Base-by-base conservation (phyloP, 2,113 vertebrate species). In the Hipposideros armiger region DNA sequence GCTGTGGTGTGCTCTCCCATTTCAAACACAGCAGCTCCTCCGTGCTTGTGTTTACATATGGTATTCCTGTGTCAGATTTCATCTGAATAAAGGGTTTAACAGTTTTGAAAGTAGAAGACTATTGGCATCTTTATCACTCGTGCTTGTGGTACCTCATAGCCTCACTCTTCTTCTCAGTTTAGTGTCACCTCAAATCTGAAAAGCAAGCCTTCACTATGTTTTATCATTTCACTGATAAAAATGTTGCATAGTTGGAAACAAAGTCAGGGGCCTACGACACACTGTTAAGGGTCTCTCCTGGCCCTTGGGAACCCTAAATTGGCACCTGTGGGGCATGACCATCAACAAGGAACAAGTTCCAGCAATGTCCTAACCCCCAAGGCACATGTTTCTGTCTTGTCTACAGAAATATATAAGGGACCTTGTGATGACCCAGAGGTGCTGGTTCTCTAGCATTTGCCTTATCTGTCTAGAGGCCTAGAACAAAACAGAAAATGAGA, bases 101-200 rank as follows among this genome's bases (percentile, higher is more conserved):
- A 42, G 42, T 91, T 95, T 58, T 45, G 56, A 86, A 94, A 86
- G 24, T 54, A 58, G 93, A 32, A 90, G 81, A 28, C 47, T 22
- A 67, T 69, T 15, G 5, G 13, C 24, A 2, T 77, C 56, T 78
- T 82, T 42, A 24, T 15, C 45, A 22, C 50, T 82, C 10, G 2
- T 19, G 3, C 24, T 42, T 11, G 0, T 30, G 20, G 24, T 7
- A n/a, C 72, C 14, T 24, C 5, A 4, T 0, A 7, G 8, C 8
- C 64, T 89, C 7, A 1, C 24, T 69, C 86, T 96, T 26, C 88
- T 42, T 94, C 62, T 80, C 13, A 13, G 20, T 58, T 74, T 10
- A 89, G 19, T 78, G 15, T 58, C 24, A n/a, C n/a, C 40, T 47
- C 58, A 81, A 20, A n/a, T 85, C 36, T 67, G 32, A 58, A 95